Conservation (phyloP, 1,140 invertebrate species). For the Caenorhabditis brenneri region DNA sequence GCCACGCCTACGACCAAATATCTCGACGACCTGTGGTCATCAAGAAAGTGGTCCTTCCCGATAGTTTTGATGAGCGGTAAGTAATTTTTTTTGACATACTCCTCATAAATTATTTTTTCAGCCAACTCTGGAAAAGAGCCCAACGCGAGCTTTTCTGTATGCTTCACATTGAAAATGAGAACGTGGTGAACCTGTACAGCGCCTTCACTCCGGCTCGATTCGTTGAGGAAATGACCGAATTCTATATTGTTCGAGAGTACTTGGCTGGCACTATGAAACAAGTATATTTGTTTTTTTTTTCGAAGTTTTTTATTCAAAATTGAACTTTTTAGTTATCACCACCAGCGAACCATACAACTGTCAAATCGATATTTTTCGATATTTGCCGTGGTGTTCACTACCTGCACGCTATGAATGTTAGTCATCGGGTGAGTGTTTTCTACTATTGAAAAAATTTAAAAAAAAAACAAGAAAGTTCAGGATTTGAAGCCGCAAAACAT, state of each 20-base stretch:
- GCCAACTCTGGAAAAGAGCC: constrained; percentile 8
- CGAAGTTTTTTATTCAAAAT: too few species aligned
- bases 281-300: background rate
- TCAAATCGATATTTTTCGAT: constrained; percentile 28
- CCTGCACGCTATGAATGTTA: constrained; percentile 1
- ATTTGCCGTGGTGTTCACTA: constrained; percentile 16
- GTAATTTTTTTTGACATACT: background rate
- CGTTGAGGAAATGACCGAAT: background rate
- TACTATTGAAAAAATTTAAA: background rate
- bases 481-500: constrained; percentile 3
- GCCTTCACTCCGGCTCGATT: background rate
- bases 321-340: background rate
- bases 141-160: constrained; percentile 2
- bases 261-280: background rate
- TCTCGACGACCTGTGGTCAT: background rate
- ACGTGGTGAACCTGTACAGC: background rate
- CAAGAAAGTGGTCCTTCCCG: constrained; percentile 9
- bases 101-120: background rate
- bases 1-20: background rate
- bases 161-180: background rate
- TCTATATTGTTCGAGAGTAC: background rate
- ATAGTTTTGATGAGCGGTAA: background rate
- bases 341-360: background rate
- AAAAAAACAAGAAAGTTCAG: background rate
- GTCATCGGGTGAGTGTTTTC: background rate